Percentiles rank a stretch among this genome's conserved stretches.
These are phyloP conservation scores for Sclerodermus sp. DNA, from an alignment of 2,888 invertebrate species.

Conservation along the genomic window DNA sequence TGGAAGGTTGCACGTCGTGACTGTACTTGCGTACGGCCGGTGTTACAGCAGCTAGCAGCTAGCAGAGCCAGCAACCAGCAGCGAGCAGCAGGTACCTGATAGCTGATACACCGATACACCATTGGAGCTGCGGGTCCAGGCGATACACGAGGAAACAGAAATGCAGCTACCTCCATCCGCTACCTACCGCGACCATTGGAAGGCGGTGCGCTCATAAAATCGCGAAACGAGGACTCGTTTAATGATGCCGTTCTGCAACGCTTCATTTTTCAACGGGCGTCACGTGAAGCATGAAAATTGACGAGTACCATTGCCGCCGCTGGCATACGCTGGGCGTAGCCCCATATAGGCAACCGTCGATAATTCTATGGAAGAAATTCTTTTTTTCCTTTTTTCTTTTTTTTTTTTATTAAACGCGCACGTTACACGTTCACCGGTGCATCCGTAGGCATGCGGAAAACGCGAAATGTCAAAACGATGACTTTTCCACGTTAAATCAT, in stretches of 20 bases:
- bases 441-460: background rate
- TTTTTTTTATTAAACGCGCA: background rate
- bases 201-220: conserved; percentile 18
- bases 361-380: background rate
- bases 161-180: background rate
- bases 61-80: too few relatives aligned
- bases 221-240: conserved; percentile 19
- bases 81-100: too few relatives aligned
- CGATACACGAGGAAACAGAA: too few relatives aligned
- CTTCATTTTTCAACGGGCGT: conserved; percentile 25
- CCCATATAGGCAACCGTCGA: too few relatives aligned
- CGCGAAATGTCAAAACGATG: too few relatives aligned
- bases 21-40: too few relatives aligned
- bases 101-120: too few relatives aligned
- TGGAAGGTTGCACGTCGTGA: too few relatives aligned
- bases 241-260: conserved; percentile 21
- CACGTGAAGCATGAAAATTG: conserved; percentile 24
- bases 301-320: conserved; percentile 12
- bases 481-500: too few relatives aligned
- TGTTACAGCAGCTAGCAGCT: too few relatives aligned
- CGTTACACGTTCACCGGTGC: background rate
- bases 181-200: background rate
- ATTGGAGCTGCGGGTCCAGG: too few relatives aligned
- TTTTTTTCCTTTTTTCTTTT: background rate
- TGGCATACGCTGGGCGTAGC: too few relatives aligned